phyloP scores from a whole-genome alignment of 1,140 invertebrate species.

The Mya arenaria region DNA sequence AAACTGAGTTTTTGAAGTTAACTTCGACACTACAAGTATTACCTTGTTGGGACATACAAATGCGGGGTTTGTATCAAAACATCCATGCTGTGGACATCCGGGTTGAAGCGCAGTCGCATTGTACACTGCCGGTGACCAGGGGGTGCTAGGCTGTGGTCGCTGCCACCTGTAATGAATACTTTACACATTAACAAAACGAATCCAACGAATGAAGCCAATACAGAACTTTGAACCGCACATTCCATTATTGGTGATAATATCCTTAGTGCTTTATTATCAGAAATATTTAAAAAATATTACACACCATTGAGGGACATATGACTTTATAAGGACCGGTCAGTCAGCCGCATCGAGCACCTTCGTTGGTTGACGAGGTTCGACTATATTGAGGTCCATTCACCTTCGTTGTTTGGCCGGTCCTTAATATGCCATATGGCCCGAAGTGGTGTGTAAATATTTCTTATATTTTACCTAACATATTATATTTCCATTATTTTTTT shows the following conservation, averaged over 20 bases:
- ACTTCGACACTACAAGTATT: too few species aligned
- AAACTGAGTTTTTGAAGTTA: too few species aligned
- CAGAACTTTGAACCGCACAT: neutral
- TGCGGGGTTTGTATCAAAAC: slow-evolving; percentile 55
- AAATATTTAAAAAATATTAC: neutral
- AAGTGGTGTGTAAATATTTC: too few species aligned
- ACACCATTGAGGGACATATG: neutral
- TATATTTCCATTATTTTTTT: too few species aligned
- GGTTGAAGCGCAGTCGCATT: slow-evolving; percentile 52
- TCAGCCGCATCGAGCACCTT: too few species aligned
- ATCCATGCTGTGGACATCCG: slow-evolving; percentile 65
- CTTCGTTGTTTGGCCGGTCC: too few species aligned
- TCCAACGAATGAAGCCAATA: neutral
- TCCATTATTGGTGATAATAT: neutral
- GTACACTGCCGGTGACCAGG: slow-evolving; percentile 36
- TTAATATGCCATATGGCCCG: too few species aligned
- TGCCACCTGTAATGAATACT: slow-evolving; percentile 55
- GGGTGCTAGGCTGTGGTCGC: slow-evolving; percentile 22
- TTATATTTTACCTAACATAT: too few species aligned
- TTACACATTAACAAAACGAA: neutral
- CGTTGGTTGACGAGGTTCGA: too few species aligned
- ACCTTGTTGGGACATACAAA: slow-evolving; percentile 64
- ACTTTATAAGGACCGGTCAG: neutral
- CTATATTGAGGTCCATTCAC: too few species aligned
- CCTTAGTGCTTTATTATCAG: neutral